phyloP scores from a whole-genome alignment of 2,888 invertebrate genomes.

The Drosophila diplacantha region DNA sequence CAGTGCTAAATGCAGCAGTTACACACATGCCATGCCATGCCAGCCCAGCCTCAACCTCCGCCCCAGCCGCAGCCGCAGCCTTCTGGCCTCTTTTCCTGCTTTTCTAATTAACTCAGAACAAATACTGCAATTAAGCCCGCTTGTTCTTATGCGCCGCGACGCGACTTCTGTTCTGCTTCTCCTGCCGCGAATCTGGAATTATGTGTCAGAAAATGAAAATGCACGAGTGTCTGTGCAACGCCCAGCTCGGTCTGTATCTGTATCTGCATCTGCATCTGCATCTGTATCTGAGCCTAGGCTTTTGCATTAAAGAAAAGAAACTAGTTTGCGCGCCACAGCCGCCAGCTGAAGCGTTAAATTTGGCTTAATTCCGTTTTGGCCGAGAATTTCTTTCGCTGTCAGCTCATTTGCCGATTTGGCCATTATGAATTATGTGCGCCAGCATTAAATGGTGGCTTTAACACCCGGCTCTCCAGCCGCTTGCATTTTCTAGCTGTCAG shows the following conservation, averaged over 20 bases:
- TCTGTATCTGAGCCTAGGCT: constrained; percentile 39
- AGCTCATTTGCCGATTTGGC: constrained; percentile 45
- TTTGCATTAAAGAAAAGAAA: constrained; percentile 59
- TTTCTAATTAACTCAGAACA: constrained; percentile 71
- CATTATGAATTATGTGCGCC: constrained; percentile 64
- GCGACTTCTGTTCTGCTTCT: constrained; percentile 34
- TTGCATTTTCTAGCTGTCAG: constrained; percentile 21
- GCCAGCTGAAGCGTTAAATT: constrained; percentile 68
- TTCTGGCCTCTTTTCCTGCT: constrained; percentile 38
- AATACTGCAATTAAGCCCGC: constrained; percentile 69
- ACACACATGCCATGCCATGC: constrained; percentile 51
- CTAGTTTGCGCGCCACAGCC: constrained; percentile 40
- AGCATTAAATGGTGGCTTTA: constrained; percentile 57
- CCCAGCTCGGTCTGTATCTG: constrained; percentile 12
- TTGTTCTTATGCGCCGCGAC: constrained; percentile 54
- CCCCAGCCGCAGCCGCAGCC: background rate
- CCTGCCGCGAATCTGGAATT: constrained; percentile 68
- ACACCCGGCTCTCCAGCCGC: constrained; percentile 19
- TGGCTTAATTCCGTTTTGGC: constrained; percentile 61
- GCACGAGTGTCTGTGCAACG: constrained; percentile 41
- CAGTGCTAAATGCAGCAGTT: constrained; percentile 70
- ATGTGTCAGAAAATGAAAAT: constrained; percentile 74
- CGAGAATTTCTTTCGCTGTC: constrained; percentile 45
- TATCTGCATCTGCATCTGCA: constrained; percentile 19
- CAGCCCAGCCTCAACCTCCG: background rate